A percentile compares a stretch with the other conserved stretches of the same genome.
phyloP scores from a whole-genome alignment of 2,888 invertebrate genomes.

The Alsophila aescularia region DNA sequence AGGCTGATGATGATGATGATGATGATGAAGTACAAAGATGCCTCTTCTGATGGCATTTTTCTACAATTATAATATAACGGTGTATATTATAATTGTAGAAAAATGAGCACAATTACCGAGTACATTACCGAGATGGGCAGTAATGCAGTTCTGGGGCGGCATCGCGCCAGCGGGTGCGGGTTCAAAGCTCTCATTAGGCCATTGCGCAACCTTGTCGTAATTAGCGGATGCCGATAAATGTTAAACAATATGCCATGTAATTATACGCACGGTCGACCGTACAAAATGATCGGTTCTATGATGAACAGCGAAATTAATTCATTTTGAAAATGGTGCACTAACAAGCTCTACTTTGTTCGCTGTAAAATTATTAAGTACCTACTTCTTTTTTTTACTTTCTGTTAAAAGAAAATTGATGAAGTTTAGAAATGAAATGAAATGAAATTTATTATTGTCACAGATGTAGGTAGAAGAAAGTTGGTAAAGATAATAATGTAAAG shows the following conservation, averaged over 20 bases:
- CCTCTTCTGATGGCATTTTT: background rate
- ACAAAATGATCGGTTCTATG: background rate
- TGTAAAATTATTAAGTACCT: no score
- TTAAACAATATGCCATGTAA: slow-evolving; percentile 29
- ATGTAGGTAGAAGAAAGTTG: no score
- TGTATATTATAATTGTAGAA: slow-evolving; percentile 3
- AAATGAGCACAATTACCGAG: slow-evolving; percentile 1
- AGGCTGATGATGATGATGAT: no score
- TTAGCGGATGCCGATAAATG: slow-evolving; percentile 31
- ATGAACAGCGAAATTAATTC: background rate
- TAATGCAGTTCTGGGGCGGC: slow-evolving; percentile 45
- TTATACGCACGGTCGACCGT: slow-evolving; percentile 18
- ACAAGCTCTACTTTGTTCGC: background rate
- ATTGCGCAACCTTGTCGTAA: slow-evolving; percentile 50
- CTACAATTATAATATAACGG: no score
- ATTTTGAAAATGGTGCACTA: background rate
- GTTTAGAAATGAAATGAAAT: no score
- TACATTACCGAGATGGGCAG: slow-evolving; percentile 32
- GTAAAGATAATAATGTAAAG: no score
- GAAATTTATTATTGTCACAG: no score
- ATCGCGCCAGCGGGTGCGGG: slow-evolving; percentile 31
- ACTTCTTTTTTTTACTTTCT: no score
- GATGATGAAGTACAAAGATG: no score
- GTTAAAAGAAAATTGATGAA: no score
- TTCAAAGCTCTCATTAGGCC: slow-evolving; percentile 50